Evolutionary conservation across 2,113 vertebrate genomes (phyloP).

Genomic region (Erythrocercus mccallii): DNA sequence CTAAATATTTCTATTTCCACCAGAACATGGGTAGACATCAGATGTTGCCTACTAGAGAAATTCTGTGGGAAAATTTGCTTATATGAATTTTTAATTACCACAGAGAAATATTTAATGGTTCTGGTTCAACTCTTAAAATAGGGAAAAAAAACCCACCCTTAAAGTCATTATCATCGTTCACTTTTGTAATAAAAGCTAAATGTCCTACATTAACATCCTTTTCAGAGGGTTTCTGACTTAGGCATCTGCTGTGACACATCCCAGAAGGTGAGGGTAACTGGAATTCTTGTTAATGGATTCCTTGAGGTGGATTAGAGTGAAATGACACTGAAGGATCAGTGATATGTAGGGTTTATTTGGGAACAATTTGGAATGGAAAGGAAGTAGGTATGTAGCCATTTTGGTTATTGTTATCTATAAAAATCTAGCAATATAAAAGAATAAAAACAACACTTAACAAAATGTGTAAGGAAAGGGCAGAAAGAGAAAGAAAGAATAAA

Average conservation of each 20-base stretch:
- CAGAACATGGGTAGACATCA: background rate
- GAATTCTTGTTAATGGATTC: background rate
- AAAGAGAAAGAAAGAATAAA: background rate
- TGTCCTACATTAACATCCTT: background rate
- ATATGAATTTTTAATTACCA: background rate
- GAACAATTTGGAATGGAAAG: background rate
- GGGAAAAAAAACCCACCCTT: background rate
- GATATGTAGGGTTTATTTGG: background rate
- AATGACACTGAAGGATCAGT: background rate
- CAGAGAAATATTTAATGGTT: background rate
- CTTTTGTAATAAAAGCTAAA: background rate
- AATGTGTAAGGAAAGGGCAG: background rate
- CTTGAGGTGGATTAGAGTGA: background rate
- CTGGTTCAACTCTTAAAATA: background rate
- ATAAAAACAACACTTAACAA: background rate
- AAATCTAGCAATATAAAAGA: background rate
- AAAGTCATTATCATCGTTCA: fast-evolving
- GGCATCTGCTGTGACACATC: background rate
- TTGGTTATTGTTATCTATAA: background rate
- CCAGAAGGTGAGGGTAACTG: background rate
- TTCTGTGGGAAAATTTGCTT: background rate
- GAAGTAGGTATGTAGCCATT: background rate
- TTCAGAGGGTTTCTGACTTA: background rate
- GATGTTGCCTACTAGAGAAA: background rate
- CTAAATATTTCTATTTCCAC: background rate